These are phyloP conservation scores for Lynx canadensis DNA, from an alignment of 2,113 vertebrate species.

Conservation along the genomic window DNA sequence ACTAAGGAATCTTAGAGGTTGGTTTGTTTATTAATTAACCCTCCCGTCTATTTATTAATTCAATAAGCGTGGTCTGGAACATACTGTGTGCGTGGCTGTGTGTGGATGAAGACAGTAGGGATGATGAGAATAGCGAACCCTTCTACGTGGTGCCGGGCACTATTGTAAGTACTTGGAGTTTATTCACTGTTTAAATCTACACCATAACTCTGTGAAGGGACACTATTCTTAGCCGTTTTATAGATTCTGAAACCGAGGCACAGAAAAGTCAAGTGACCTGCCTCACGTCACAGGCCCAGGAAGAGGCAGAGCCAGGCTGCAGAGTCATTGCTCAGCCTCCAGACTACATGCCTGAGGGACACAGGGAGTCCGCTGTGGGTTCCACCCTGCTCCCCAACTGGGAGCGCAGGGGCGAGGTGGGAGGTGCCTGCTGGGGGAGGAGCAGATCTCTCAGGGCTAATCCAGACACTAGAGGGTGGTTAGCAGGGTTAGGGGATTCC, in stretches of 20 bases:
- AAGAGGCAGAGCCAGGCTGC: not conserved
- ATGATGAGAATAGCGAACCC: not conserved
- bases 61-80: not conserved
- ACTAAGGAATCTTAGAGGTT: not conserved
- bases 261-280: not conserved
- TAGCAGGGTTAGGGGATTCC: not conserved
- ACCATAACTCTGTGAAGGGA: not conserved
- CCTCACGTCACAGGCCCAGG: not conserved
- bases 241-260: not conserved
- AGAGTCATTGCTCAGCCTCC: not conserved
- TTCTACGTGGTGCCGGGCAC: not conserved
- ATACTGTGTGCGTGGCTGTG: not conserved
- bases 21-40: not conserved
- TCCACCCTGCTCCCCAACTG: not conserved
- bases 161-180: not conserved
- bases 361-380: not conserved
- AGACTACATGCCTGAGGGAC: rapidly evolving
- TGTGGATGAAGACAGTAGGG: not conserved
- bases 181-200: not conserved
- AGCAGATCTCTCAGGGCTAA: constrained; percentile 12
- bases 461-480: constrained; percentile 35
- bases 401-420: not conserved
- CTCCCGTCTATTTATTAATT: not conserved
- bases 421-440: not conserved
- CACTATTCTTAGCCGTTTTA: not conserved